Evolutionary conservation across 2,113 vertebrate species (phyloP).

Genomic region (Dipodomys spectabilis): DNA sequence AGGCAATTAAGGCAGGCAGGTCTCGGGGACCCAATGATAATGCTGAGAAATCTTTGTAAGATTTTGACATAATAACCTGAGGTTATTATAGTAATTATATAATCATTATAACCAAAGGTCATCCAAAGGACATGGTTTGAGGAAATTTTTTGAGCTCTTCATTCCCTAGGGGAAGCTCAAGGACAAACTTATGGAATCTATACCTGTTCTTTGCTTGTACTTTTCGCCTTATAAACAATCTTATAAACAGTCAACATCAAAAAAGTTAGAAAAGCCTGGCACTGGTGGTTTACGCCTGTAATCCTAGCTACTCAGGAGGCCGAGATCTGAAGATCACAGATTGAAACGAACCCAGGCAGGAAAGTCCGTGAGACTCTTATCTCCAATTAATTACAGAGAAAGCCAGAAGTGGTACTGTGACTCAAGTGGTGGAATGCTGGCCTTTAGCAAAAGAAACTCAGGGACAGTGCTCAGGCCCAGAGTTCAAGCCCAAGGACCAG

Average conservation of each 20-base stretch:
- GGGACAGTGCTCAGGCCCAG: no score
- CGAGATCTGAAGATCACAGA: no score
- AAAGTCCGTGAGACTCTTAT: no score
- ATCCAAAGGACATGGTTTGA: slow-evolving; percentile 8
- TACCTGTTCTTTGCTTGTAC: neutral
- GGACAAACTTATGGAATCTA: neutral
- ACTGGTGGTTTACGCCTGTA: no score
- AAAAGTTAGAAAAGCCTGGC: neutral
- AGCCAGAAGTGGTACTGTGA: no score
- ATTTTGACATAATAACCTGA: slow-evolving; percentile 42
- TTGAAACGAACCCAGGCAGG: no score
- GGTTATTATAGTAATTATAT: no score
- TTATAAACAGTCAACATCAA: slow-evolving; percentile 18
- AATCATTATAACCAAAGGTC: neutral
- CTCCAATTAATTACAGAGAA: no score
- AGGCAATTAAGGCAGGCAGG: neutral
- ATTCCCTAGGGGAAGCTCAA: neutral
- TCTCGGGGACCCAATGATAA: slow-evolving; percentile 38
- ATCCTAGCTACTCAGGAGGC: no score
- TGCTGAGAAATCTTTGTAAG: slow-evolving; percentile 18
- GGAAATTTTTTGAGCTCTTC: neutral
- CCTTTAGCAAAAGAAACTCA: no score
- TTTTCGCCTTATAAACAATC: slow-evolving; percentile 1
- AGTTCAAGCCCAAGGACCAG: no score
- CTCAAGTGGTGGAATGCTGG: no score